These are phyloP conservation scores for Bombycilla garrulus DNA, from an alignment of 2,113 vertebrate species.

Conservation along the genomic window DNA sequence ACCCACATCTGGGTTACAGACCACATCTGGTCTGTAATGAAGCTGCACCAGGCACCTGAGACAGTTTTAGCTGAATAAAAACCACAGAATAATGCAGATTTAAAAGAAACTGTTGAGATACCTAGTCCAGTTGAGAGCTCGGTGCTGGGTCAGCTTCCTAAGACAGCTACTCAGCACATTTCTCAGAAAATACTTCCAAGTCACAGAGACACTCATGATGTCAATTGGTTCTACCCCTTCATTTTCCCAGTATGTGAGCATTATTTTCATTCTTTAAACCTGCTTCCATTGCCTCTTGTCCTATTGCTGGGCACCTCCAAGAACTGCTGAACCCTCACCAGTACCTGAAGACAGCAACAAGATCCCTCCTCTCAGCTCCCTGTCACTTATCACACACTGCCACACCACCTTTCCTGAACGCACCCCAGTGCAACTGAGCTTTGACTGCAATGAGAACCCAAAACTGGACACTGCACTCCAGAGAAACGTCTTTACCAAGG, in stretches of 20 bases:
- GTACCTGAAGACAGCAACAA: not conserved
- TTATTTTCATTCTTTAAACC: not conserved
- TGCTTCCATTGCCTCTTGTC: not conserved
- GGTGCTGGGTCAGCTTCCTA: not conserved
- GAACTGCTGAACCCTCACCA: not conserved
- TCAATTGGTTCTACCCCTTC: not conserved
- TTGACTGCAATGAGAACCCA: not conserved
- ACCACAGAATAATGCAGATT: not conserved
- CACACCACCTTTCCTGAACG: not conserved
- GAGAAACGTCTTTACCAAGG: not conserved
- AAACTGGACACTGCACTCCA: not conserved
- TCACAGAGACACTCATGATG: not conserved
- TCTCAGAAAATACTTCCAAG: not conserved
- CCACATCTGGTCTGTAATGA: not conserved
- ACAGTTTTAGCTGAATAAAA: not conserved
- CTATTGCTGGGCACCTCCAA: not conserved
- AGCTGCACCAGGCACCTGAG: not conserved
- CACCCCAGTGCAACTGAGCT: not conserved
- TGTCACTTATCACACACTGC: not conserved
- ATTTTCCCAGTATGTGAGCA: not conserved
- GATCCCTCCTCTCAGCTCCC: not conserved
- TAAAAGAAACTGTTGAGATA: not conserved
- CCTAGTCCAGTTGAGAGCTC: rapidly evolving
- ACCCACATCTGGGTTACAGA: not conserved
- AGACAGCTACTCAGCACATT: not conserved